These are phyloP conservation scores for Oxycera nigricornis DNA, from an alignment of 2,888 invertebrate genomes.

Conservation along the genomic window DNA sequence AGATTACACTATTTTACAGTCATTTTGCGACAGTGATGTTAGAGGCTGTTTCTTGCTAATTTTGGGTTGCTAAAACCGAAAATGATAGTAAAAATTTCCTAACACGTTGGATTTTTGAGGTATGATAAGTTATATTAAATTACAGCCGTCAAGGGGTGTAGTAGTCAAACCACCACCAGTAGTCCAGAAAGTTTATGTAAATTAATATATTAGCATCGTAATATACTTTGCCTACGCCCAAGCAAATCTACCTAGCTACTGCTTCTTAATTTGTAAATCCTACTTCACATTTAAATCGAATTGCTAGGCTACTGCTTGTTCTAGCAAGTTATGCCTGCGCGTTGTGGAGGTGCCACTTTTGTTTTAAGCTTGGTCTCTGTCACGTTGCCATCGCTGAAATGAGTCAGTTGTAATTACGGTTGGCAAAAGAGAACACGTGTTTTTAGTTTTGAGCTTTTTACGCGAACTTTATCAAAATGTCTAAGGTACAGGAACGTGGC, in stretches of 20 bases:
- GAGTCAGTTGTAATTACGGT: no score
- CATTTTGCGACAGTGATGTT: not conserved
- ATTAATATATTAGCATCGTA: not conserved
- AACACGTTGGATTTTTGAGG: not conserved
- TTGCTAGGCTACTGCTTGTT: not conserved
- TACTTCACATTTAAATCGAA: not conserved
- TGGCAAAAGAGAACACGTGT: no score
- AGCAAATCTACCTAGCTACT: not conserved
- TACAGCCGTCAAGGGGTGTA: no score
- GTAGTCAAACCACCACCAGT: no score
- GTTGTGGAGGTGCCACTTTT: not conserved
- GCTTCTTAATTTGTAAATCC: no score
- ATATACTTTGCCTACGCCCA: not conserved
- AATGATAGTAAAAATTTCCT: no score
- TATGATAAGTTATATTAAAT: not conserved
- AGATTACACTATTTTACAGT: not conserved
- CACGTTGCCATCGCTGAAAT: no score
- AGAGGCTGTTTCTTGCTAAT: not conserved
- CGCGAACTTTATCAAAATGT: not conserved
- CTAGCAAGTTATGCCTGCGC: not conserved
- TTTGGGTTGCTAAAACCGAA: no score
- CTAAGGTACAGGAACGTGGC: not conserved
- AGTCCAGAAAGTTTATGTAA: no score
- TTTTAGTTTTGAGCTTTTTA: no score
- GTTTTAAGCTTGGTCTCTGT: no score